A percentile compares a stretch with the other conserved stretches of the same genome.
Evolutionary conservation across 2,797 vertebrate species (phyloP).

Genomic region (Spea hammondii): DNA sequence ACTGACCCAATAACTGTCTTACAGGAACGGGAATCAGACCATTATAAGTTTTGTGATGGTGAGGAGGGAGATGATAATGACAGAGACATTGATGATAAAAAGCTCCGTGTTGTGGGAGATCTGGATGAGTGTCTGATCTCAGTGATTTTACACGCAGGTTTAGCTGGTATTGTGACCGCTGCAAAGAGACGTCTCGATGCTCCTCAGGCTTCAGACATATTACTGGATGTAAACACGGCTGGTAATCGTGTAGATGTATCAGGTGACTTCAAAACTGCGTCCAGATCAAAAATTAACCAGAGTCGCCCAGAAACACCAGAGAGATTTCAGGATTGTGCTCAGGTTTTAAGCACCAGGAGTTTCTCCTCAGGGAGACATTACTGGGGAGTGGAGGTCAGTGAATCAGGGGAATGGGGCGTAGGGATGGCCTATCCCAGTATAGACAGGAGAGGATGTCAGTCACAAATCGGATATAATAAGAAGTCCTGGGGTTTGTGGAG

Average conservation of each 20-base stretch:
- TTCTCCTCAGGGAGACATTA: neutral
- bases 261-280: conserved; percentile 6
- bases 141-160: conserved; percentile 2
- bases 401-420: neutral
- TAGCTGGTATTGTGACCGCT: neutral
- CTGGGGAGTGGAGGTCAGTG: conserved; percentile 28
- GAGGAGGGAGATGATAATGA: neutral
- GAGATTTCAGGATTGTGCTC: conserved; percentile 7
- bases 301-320: neutral
- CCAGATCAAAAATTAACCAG: neutral
- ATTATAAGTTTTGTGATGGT: neutral
- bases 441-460: neutral
- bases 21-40: neutral
- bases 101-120: neutral
- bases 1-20: neutral
- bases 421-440: conserved; percentile 35
- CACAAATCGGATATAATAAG: conserved; percentile 21
- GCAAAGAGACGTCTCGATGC: no score
- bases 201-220: no score
- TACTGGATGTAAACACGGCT: neutral
- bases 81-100: no score
- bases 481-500: conserved; percentile 33
- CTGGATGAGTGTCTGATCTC: conserved; percentile 9
- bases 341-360: conserved; percentile 9
- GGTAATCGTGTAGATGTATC: neutral